Evolutionary conservation across 2,113 vertebrate genomes (phyloP), one percentile per base, ranked within the genome.

Genomic region (Sinocyclocheilus maitianheensis): DNA sequence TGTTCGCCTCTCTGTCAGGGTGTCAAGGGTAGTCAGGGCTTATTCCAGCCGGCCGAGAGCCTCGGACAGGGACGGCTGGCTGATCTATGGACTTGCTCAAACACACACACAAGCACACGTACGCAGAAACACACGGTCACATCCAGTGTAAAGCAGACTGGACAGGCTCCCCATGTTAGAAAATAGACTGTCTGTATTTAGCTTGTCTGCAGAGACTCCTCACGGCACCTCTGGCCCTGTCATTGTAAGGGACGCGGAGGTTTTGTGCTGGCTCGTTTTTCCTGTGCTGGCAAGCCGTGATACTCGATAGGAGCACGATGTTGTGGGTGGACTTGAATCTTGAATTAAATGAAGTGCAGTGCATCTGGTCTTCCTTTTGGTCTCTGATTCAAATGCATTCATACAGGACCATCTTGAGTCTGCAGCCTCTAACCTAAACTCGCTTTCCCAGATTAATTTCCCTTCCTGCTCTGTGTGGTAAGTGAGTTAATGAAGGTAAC

Each of bases 21-120:
- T 93, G 90, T 93, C 92, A 91, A 83, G 91, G 85, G 67, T 55
- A 69, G 85, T 93, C 90, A 90, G 88, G 67, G 88, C 89, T 90
- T 87, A 87, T 90, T 84, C 86, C 71, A 77, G 78, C 86, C 81
- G 77, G 76, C 86, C 83, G 89, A 85, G 87, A 87, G 89, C 77
- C 86, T 83, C 85, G 89, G 89, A 91, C 90, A 91, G 88, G 84
- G 87, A 87, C 16, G 74, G 67, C 85, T 84, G 87, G 80, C 74
- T 81, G 87, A 86, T 86, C 83, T 88, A 85, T 86, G 76, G 90
- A 84, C 87, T 87, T 8, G 51, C 71, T 67, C 60, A 24, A 53
- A 77, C 74, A 76, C 63, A 77, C 74, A 76, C 78, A 53, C 79
- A 82, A 30, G 51, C 46, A 46, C 55, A 84, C 37, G 40, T 37